Conservation (phyloP, 2,888 invertebrate species). For the Macrosoma leucophasiata region DNA sequence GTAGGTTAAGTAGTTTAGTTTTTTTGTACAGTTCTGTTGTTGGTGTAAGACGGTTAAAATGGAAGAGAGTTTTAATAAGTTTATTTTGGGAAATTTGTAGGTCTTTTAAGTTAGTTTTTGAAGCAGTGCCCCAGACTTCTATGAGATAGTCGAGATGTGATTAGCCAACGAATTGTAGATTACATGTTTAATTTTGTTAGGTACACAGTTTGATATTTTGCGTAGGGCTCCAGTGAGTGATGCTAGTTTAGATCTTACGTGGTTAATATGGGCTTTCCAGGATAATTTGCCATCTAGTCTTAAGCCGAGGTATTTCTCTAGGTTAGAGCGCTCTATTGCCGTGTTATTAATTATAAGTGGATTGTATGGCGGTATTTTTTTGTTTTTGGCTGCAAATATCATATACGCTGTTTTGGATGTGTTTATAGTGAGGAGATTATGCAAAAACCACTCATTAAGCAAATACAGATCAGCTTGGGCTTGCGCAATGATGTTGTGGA, state of each 20-base stretch:
- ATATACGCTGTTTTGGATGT: constrained; percentile 6
- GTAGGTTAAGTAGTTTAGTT: constrained; percentile 13
- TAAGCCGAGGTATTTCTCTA: constrained; percentile 15
- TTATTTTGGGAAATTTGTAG: constrained; percentile 16
- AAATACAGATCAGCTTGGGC: constrained; percentile 13
- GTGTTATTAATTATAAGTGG: constrained; percentile 9
- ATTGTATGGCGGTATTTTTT: constrained; percentile 1
- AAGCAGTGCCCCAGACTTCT: constrained; percentile 14
- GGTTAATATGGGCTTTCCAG: constrained; percentile 14
- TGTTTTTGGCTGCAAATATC: constrained; percentile 10
- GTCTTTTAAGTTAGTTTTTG: constrained; percentile 5
- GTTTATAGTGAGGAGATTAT: constrained; percentile 12
- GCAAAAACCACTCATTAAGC: constrained; percentile 13
- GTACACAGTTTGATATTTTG: constrained; percentile 7
- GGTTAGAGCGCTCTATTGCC: neutral
- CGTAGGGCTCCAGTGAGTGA: constrained; percentile 8
- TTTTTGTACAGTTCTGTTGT: constrained; percentile 10
- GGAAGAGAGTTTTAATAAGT: constrained; percentile 14
- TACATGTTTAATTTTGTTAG: constrained; percentile 9
- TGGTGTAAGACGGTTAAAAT: constrained; percentile 12
- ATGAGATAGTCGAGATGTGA: constrained; percentile 15
- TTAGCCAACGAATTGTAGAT: constrained; percentile 16
- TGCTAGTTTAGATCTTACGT: constrained; percentile 6
- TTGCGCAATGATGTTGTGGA: constrained; percentile 5
- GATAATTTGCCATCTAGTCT: constrained; percentile 6